A percentile compares a stretch with the other conserved stretches of the same genome.
Conservation (phyloP, 2,888 invertebrate species). For the Dastarcus helophoroides region DNA sequence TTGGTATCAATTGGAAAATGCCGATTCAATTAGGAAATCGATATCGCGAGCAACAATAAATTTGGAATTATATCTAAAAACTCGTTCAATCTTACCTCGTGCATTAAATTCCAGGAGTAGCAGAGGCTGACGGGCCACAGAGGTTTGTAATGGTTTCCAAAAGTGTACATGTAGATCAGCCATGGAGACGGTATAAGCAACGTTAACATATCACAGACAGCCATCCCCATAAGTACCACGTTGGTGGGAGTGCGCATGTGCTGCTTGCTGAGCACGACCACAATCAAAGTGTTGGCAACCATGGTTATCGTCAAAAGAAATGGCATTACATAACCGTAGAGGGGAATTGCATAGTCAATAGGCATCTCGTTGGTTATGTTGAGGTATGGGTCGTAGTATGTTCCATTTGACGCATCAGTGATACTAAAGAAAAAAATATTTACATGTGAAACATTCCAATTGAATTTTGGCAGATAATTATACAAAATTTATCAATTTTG, state of each 20-base stretch:
- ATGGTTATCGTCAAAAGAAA: conserved; percentile 76
- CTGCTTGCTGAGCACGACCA: conserved; percentile 75
- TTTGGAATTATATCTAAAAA: too few relatives aligned
- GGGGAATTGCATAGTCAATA: conserved; percentile 54
- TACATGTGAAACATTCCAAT: too few relatives aligned
- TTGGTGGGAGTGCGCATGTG: conserved; percentile 91
- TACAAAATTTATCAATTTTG: too few relatives aligned
- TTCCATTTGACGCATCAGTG: too few relatives aligned
- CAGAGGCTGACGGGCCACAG: conserved; percentile 65
- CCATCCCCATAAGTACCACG: conserved; percentile 91
- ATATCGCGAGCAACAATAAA: too few relatives aligned
- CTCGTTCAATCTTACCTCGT: conserved; percentile 59
- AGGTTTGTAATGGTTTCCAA: conserved; percentile 76
- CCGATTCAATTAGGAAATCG: too few relatives aligned
- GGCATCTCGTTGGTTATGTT: conserved; percentile 59
- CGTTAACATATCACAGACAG: conserved; percentile 88
- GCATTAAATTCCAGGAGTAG: conserved; percentile 68
- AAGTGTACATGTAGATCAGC: conserved; percentile 85
- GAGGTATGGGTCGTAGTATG: too few relatives aligned
- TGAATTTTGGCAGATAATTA: too few relatives aligned
- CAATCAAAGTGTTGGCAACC: conserved; percentile 84
- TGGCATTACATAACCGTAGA: conserved; percentile 73
- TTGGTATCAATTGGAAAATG: too few relatives aligned
- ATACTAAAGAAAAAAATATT: too few relatives aligned
- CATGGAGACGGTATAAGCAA: conserved; percentile 83